Evolutionary conservation across 2,113 vertebrate genomes (phyloP).

Genomic region (Tragulus kanchil): DNA sequence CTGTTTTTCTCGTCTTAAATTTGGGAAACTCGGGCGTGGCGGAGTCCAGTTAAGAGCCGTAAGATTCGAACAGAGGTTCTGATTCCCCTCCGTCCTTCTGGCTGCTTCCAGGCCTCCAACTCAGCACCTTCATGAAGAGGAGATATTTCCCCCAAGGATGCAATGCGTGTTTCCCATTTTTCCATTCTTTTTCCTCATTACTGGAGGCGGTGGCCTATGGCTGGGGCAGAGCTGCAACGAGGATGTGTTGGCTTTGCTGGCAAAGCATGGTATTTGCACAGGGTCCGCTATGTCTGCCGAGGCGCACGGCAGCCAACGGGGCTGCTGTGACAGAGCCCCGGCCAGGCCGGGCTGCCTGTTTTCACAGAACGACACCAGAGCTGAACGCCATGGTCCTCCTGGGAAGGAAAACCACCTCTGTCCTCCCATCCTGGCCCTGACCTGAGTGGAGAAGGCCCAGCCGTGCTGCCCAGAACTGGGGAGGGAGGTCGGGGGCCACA

Average conservation of each 20-base stretch:
- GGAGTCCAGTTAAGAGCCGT: rapidly evolving
- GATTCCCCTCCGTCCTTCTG: rapidly evolving
- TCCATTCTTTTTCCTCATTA: neutral
- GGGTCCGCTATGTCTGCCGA: neutral
- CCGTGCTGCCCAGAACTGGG: neutral
- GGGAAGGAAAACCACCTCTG: too few relatives aligned
- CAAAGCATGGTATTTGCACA: neutral
- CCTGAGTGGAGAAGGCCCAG: neutral
- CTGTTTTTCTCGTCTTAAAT: neutral
- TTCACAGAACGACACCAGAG: too few relatives aligned
- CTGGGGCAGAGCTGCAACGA: neutral
- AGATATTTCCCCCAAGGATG: neutral
- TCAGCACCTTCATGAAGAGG: neutral
- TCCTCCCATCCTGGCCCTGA: too few relatives aligned
- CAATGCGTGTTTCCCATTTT: neutral
- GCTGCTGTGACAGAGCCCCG: too few relatives aligned
- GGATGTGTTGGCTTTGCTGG: neutral
- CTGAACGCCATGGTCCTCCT: too few relatives aligned
- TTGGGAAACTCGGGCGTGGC: neutral
- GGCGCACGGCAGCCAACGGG: neutral
- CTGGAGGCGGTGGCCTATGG: neutral
- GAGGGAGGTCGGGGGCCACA: too few relatives aligned
- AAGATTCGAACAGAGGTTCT: neutral
- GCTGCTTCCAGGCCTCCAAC: neutral
- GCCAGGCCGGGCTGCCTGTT: too few relatives aligned